Evolutionary conservation across 2,888 invertebrate genomes (phyloP), one percentile per base, ranked within the genome.

Genomic region (Octonoba sinensis): DNA sequence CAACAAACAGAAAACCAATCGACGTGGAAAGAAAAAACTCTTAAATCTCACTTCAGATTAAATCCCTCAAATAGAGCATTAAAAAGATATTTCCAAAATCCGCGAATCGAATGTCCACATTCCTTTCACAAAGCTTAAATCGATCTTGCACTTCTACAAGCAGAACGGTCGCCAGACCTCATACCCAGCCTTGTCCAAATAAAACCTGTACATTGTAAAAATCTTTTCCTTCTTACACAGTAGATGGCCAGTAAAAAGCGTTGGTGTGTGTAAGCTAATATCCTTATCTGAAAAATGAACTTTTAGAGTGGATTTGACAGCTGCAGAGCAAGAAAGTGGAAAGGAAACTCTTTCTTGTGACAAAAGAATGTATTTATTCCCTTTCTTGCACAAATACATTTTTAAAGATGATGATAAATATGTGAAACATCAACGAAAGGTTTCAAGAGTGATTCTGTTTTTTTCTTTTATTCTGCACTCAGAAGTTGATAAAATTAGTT

Each of bases 11-110:
- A 3, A 8, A 36, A 36, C 36, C 36, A 36, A 36, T 36, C 36
- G 36, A 36, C 36, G 60, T 4, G 36, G n/a, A 51, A 16, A 46
- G 62, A 73, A 54, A 73, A 60, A 65, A 57, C 57, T 60, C 62
- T 49, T 67, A 67, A 20, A 27, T 27, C 22, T 56, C 49, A 59
- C 27, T 16, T 27, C 54, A 79, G 79, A 79, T 79, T 79, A 72
- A 79, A 79, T 67, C 71, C 60, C 67, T 79, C 72, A 79, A 72
- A 67, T 79, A 56, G 73, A 60, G 67, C 71, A 67, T 73, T 67
- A 73, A 73, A 72, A 56, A 79, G 72, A 79, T 73, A 56, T 3
- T 62, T 62, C 54, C 54, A 36, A 72, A 71, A 71, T 64, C 69
- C 72, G 3, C 57, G 78, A 59, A 72, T 66, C 51, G 46, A 20